Conservation (phyloP, 2,113 vertebrate genomes). For the Sula dactylatra region DNA sequence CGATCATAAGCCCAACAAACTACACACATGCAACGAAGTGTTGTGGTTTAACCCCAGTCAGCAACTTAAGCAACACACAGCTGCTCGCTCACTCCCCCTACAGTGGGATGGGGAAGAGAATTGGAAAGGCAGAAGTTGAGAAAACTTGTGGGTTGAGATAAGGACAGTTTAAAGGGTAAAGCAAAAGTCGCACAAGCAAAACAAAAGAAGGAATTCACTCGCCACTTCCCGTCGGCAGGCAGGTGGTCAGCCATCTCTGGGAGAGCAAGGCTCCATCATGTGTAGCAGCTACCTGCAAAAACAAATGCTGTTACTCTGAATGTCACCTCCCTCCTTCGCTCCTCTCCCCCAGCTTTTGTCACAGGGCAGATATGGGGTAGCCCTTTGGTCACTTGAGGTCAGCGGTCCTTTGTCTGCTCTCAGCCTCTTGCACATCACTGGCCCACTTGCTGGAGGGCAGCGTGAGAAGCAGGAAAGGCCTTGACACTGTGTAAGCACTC, state of each 20-base stretch:
- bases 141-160: not conserved
- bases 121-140: not conserved
- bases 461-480: not conserved
- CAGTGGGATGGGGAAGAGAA: not conserved
- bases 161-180: not conserved
- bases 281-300: fast-evolving
- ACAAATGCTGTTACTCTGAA: not conserved
- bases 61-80: not conserved
- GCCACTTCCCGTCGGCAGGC: not conserved
- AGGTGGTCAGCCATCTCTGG: not conserved
- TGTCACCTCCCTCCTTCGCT: not conserved
- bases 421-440: not conserved
- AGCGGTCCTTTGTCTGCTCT: not conserved
- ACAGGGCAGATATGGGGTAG: not conserved
- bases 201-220: not conserved
- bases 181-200: not conserved
- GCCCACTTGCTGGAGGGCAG: not conserved
- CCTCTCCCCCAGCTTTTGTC: not conserved
- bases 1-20: not conserved
- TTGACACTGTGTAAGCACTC: not conserved
- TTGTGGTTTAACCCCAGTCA: not conserved
- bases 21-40: not conserved
- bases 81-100: fast-evolving
- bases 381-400: not conserved
- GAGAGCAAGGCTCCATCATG: not conserved